Evolutionary conservation across 2,888 invertebrate genomes (phyloP), one percentile per base, ranked within the genome.

Genomic region (Nipponacmea schrenckii): DNA sequence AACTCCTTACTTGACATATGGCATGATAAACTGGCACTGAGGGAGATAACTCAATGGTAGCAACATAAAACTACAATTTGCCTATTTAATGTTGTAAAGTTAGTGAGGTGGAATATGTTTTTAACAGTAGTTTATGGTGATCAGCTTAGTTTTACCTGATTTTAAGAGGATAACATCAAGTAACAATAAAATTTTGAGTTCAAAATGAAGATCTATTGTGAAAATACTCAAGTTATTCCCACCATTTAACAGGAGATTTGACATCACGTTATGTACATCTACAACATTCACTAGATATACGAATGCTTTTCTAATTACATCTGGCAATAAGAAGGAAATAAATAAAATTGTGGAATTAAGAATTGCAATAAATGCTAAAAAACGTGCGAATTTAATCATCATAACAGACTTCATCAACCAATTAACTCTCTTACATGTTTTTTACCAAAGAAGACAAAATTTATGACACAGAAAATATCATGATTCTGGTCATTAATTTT

Each of bases 381-480:
- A 56, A 56, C 12, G 24, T 56, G 56, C 39, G 56, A 20, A 24
- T 56, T 56, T 56, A 24, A 56, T 56, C 20, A 24, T 24, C 24
- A 20, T 24, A 56, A 20, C 56, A 56, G 56, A 56, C 56, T 12
- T 56, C 20, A 56, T 56, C 56, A 56, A 24, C 56, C 20, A 56
- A 56, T 56, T 56, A 56, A 56, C 56, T 56, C 24, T 56, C 20
- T 56, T 24, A 56, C 56, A 56, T 56, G 20, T 56, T 56, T 56
- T 56, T 56, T 56, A 39, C 56, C 20, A 20, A 56, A 56, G 56
- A 56, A 20, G 56, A 56, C 56, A 56, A 56, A 56, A 56, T 56
- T 56, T 56, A 56, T 56, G 56, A 56, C 56, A 56, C 56, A 56
- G 56, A 56, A 56, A 56, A 56, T 56, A 56, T 56, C 20, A 24